phyloP scores from a whole-genome alignment of 2,113 vertebrate genomes.

The Hirundichthys speculiger region DNA sequence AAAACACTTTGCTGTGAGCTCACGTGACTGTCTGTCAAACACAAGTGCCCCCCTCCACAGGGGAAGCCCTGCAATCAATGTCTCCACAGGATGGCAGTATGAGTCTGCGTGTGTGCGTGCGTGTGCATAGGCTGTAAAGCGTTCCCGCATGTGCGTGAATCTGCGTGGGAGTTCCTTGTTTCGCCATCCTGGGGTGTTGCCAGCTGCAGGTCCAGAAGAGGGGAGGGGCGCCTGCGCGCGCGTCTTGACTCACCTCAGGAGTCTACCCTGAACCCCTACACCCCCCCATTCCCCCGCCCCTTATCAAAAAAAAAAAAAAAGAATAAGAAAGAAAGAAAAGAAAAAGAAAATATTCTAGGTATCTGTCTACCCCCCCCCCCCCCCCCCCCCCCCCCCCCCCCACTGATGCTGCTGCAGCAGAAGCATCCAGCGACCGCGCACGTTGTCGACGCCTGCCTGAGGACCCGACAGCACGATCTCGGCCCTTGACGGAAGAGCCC shows the following conservation, averaged over 20 bases:
- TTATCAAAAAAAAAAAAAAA: neutral
- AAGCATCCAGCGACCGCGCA: constrained; percentile 64
- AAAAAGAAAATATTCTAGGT: constrained; percentile 29
- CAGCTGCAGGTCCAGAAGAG: too few species aligned
- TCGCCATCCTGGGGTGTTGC: constrained; percentile 83
- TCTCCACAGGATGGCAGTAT: constrained; percentile 84
- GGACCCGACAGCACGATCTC: constrained; percentile 56
- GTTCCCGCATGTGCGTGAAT: constrained; percentile 46
- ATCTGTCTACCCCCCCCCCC: constrained; percentile 57
- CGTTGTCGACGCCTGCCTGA: constrained; percentile 49
- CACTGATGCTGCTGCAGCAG: constrained; percentile 78
- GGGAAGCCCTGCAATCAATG: constrained; percentile 74
- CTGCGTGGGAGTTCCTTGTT: constrained; percentile 83
- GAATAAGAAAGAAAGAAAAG: neutral
- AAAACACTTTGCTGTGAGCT: neutral
- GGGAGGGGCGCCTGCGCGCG: too few species aligned
- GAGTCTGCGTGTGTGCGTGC: constrained; percentile 44
- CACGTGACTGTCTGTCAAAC: constrained; percentile 40
- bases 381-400: too few species aligned
- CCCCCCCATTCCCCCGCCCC: neutral
- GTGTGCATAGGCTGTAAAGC: constrained; percentile 26
- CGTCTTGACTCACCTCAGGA: too few species aligned
- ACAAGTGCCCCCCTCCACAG: constrained; percentile 26
- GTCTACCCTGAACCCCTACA: constrained; percentile 7
- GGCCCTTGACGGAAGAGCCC: constrained; percentile 69